phyloP scores from a whole-genome alignment of 2,113 vertebrate genomes.

The Lichenostomus cassidix region DNA sequence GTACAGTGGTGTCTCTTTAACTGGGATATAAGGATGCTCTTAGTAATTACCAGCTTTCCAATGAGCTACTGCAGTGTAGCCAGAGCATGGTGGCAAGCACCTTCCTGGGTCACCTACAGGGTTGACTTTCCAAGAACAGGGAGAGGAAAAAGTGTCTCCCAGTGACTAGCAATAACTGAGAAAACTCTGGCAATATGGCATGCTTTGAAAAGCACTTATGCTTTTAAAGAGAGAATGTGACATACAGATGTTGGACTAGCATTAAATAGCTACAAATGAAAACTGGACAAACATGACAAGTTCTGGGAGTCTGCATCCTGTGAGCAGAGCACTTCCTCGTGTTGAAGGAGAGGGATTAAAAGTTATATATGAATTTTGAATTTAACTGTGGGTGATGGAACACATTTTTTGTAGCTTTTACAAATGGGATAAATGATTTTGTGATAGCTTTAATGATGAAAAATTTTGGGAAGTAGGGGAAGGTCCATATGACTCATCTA shows the following conservation, averaged over 20 bases:
- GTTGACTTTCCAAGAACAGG: not conserved
- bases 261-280: not conserved
- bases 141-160: not conserved
- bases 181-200: not conserved
- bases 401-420: not conserved
- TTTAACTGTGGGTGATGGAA: not conserved
- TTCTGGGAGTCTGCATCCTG: not conserved
- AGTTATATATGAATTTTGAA: not conserved
- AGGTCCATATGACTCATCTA: not conserved
- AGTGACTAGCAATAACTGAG: not conserved
- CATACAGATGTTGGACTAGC: not conserved
- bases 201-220: not conserved
- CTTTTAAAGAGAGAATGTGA: constrained; percentile 20
- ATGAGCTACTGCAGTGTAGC: not conserved
- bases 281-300: not conserved
- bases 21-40: not conserved
- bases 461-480: not conserved
- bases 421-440: not conserved
- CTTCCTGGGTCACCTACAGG: not conserved
- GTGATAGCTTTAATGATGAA: not conserved
- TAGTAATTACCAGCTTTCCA: not conserved
- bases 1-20: not conserved
- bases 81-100: not conserved
- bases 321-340: not conserved
- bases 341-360: not conserved